Base-by-base conservation (phyloP, 2,797 vertebrate genomes). In the Neoniphon sammara region DNA sequence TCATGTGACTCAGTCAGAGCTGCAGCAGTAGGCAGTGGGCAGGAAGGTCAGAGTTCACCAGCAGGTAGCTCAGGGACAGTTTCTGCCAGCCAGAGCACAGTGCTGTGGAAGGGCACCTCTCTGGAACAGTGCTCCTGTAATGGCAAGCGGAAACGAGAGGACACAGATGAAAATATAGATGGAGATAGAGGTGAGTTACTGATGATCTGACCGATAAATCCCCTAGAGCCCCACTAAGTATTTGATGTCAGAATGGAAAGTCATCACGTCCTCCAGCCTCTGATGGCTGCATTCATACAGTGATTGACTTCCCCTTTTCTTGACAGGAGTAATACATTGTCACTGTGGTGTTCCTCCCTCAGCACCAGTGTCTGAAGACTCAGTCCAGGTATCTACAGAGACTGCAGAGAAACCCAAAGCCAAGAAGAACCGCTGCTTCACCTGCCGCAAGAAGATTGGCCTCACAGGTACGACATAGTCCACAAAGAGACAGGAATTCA, bases 391-490 rank as follows among this genome's bases (percentile, higher is more conserved):
- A 63, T 86, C 93, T 58, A 86, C 92, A 75, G 94, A 94, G 78
- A 93, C 94, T 62, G 61, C 65, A 53, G 95, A 94, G 70, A 95
- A 95, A 89, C 94, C 94, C 82, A 95, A 95, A 91, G 93, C 85
- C 50, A 96, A 95, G 86, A 96, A 94, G 89, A 95, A 95, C 78
- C 96, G 96, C 82, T 96, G 96, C 86, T 95, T 95, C 88, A 93
- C 94, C 90, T 96, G 96, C 91, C 93, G 94, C 66, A 96, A 96
- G 89, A 96, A 96, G 89, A 93, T 96, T 80, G 96, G 96, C 81
- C 95, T 96, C 79, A 96, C 96, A 72, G 96, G 96, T 96, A 91
- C 86, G 93, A 23, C 10, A 2, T 18, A 14, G 39, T 12, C 39
- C 39, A 42, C 39, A 42, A 36, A 36, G 39, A 42, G 39, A 14